phyloP scores from a whole-genome alignment of 2,888 invertebrate species.

The Amphimallon solstitiale region DNA sequence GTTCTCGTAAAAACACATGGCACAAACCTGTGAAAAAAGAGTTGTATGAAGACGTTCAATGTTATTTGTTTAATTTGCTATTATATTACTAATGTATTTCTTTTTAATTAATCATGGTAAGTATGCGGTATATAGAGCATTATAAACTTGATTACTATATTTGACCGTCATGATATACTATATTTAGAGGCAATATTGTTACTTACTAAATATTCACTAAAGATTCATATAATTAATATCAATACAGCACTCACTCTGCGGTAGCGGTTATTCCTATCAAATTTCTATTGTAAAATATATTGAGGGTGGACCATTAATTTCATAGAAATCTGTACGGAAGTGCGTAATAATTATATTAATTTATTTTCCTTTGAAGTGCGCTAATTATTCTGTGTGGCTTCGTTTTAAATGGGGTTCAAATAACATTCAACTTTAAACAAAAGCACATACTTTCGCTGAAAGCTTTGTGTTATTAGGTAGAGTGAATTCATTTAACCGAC shows the following conservation, averaged over 20 bases:
- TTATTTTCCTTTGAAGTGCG: constrained; percentile 33
- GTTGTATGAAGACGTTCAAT: no score
- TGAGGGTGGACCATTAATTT: constrained; percentile 34
- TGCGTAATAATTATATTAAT: constrained; percentile 36
- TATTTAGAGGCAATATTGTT: no score
- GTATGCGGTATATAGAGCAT: no score
- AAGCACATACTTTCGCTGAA: constrained; percentile 28
- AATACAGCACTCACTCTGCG: background rate
- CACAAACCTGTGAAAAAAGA: no score
- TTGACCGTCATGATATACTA: no score
- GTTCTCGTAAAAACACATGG: no score
- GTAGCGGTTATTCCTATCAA: background rate
- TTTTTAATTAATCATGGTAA: no score
- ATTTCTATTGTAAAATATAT: constrained; percentile 19
- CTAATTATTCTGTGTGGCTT: constrained; percentile 38
- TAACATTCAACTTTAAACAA: constrained; percentile 33
- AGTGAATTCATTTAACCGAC: constrained; percentile 18
- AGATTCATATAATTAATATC: background rate
- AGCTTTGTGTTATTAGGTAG: constrained; percentile 33
- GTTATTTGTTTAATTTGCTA: no score
- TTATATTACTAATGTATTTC: no score
- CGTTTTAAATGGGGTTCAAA: constrained; percentile 36
- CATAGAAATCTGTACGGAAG: constrained; percentile 17
- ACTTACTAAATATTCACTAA: background rate
- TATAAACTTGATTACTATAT: no score